These are phyloP conservation scores for Sterrhoptilus dennistouni DNA, from an alignment of 2,113 vertebrate genomes.

Conservation along the genomic window DNA sequence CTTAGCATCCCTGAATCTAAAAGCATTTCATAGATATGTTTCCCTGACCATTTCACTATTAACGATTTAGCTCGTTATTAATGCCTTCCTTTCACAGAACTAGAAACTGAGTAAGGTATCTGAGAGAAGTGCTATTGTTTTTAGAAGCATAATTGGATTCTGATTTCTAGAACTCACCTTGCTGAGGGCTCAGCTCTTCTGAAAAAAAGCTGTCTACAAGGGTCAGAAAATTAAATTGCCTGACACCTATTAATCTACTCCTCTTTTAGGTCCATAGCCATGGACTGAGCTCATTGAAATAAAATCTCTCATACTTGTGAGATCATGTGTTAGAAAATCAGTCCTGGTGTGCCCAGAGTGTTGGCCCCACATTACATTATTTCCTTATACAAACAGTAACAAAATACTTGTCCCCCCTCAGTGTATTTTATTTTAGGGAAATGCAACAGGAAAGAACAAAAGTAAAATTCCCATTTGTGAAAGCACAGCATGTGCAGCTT, in stretches of 20 bases:
- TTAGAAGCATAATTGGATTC: not conserved
- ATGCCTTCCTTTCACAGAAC: not conserved
- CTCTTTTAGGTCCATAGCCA: not conserved
- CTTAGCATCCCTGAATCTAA: not conserved
- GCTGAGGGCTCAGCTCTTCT: not conserved
- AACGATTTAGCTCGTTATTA: not conserved
- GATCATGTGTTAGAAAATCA: conserved; percentile 4
- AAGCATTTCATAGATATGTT: not conserved
- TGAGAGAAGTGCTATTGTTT: not conserved
- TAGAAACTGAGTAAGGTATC: not conserved
- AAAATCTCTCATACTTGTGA: conserved; percentile 15
- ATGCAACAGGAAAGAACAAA: conserved; percentile 45
- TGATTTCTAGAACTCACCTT: conserved; percentile 1
- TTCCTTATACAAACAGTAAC: conserved; percentile 13
- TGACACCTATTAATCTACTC: conserved; percentile 25
- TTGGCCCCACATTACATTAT: not conserved
- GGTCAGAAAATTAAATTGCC: conserved; percentile 35
- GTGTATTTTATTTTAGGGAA: conserved; percentile 22
- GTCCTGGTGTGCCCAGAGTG: not conserved
- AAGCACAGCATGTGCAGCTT: conserved; percentile 39
- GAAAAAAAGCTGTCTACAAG: not conserved
- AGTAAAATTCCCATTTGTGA: conserved; percentile 10
- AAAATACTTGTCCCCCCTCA: not conserved
- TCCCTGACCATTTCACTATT: not conserved
- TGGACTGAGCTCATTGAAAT: conserved; percentile 48